Evolutionary conservation across 2,797 vertebrate genomes (phyloP).

Genomic region (Apogon hyalosoma): DNA sequence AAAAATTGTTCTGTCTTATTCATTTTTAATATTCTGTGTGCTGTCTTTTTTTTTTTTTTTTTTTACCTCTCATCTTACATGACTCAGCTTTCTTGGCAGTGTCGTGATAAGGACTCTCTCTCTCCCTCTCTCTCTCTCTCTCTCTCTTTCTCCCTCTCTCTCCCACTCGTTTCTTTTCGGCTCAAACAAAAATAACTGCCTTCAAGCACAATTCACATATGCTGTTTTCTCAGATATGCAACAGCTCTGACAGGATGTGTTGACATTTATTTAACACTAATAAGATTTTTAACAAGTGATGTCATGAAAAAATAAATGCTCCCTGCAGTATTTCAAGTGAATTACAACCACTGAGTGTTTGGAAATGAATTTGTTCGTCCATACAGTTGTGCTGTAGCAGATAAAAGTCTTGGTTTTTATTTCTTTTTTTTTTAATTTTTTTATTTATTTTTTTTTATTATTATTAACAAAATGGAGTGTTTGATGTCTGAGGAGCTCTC

Average conservation of each 20-base stretch:
- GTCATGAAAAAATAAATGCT: constrained; percentile 11
- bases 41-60: constrained; percentile 27
- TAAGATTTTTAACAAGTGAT: constrained; percentile 27
- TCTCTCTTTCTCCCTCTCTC: constrained; percentile 36
- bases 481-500: constrained; percentile 3
- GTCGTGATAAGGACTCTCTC: constrained; percentile 62
- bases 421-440: too few relatives aligned
- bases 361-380: not conserved
- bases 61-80: constrained; percentile 55
- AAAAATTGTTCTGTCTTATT: constrained; percentile 22
- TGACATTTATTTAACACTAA: constrained; percentile 43
- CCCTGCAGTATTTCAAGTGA: constrained; percentile 5
- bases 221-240: constrained; percentile 37
- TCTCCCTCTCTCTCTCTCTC: constrained; percentile 22
- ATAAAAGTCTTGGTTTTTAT: too few relatives aligned
- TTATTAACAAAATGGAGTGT: constrained; percentile 15
- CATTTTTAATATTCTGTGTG: constrained; percentile 47
- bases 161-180: constrained; percentile 48
- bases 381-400: too few relatives aligned
- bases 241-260: constrained; percentile 42
- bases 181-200: constrained; percentile 52
- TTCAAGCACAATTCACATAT: constrained; percentile 38
- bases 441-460: not conserved
- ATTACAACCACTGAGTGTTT: not conserved
- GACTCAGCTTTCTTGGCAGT: constrained; percentile 81